phyloP scores from a whole-genome alignment of 2,113 vertebrate species.

The Apteryx owenii region DNA sequence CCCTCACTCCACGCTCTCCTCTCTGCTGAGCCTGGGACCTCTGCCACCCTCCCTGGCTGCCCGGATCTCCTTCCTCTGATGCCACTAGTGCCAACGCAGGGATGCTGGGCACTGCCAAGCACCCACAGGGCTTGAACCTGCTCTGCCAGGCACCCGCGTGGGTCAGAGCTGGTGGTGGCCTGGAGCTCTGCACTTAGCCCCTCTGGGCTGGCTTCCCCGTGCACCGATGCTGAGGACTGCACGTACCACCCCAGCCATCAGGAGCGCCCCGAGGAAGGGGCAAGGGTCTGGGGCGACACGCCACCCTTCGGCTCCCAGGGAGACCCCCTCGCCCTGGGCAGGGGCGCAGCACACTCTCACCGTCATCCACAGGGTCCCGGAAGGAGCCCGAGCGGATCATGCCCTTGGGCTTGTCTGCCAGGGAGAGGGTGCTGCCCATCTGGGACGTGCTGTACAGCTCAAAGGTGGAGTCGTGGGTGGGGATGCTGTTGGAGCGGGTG shows the following conservation, averaged over 20 bases:
- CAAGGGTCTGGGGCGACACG: background rate
- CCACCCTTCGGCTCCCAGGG: background rate
- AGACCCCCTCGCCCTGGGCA: background rate
- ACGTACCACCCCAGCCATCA: background rate
- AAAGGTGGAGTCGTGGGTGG: slow-evolving; percentile 90
- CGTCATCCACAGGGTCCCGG: slow-evolving; percentile 90
- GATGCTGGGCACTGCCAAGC: fast-evolving
- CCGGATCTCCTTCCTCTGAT: too few species aligned
- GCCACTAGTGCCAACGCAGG: background rate
- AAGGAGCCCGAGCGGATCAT: slow-evolving; percentile 96
- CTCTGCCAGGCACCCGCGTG: background rate
- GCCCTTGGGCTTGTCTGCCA: slow-evolving; percentile 93
- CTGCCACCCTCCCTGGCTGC: background rate
- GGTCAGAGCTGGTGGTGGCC: background rate
- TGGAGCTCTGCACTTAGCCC: background rate
- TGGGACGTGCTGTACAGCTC: slow-evolving; percentile 91
- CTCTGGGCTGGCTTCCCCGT: background rate
- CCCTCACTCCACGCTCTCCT: background rate
- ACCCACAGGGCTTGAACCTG: background rate
- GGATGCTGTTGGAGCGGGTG: slow-evolving; percentile 98
- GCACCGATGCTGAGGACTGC: fast-evolving
- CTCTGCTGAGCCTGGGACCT: background rate
- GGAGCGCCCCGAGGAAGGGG: background rate
- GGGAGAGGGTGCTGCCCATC: slow-evolving; percentile 92
- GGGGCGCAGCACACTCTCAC: slow-evolving; percentile 75